Evolutionary conservation across 2,113 vertebrate species (phyloP).

Genomic region (Ciconia boyciana): DNA sequence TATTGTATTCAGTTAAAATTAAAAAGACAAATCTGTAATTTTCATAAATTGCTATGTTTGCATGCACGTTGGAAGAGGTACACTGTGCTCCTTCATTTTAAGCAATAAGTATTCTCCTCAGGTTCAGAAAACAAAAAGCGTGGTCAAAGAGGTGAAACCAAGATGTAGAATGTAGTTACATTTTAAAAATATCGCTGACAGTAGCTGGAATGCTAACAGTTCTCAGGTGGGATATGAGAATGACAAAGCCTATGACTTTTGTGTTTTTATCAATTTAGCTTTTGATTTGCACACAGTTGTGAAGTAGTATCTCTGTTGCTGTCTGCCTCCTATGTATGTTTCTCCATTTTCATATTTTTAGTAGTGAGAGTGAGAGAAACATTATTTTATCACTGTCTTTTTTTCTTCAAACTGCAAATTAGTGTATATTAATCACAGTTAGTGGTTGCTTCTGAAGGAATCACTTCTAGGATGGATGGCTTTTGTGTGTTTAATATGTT

Average conservation of each 20-base stretch:
- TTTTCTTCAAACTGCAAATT: slow-evolving; percentile 9
- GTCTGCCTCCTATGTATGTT: neutral
- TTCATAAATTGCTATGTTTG: neutral
- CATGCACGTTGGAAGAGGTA: neutral
- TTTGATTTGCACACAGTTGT: neutral
- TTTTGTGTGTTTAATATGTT: slow-evolving; percentile 20
- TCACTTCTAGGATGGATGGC: neutral
- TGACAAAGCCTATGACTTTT: neutral
- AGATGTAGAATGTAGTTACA: neutral
- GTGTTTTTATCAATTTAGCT: neutral
- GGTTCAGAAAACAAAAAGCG: neutral
- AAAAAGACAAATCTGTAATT: neutral
- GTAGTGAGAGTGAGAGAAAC: neutral
- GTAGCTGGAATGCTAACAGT: neutral
- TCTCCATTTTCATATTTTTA: neutral
- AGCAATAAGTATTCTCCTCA: neutral
- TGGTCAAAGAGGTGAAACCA: neutral
- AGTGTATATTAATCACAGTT: neutral
- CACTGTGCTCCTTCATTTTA: neutral
- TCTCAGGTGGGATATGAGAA: neutral
- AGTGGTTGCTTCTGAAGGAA: neutral
- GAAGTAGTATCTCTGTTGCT: neutral
- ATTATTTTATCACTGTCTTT: neutral
- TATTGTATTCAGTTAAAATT: neutral
- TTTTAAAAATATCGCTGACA: neutral